Evolutionary conservation across 2,113 vertebrate species (phyloP).

Genomic region (Merops nubicus): DNA sequence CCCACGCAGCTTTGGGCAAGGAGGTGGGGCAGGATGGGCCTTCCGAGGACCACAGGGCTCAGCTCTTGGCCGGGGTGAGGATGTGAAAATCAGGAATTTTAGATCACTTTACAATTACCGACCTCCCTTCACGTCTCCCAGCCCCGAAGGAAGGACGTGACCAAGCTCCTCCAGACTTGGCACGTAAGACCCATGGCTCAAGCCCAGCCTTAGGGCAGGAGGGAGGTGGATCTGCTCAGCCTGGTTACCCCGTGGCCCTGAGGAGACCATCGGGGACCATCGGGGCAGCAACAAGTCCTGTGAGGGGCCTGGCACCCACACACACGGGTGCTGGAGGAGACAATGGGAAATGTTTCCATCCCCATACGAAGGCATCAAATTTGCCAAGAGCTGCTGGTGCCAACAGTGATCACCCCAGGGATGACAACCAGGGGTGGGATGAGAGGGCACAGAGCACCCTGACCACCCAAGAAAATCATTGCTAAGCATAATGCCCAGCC

Average conservation of each 20-base stretch:
- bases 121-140: not conserved
- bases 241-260: fast-evolving
- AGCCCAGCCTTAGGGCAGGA: not conserved
- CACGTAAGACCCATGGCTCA: fast-evolving
- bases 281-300: not conserved
- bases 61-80: not conserved
- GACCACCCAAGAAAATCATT: not conserved
- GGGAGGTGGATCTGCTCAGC: not conserved
- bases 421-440: not conserved
- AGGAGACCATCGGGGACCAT: not conserved
- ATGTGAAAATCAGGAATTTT: not conserved
- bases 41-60: fast-evolving
- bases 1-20: not conserved
- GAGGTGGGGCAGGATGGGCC: not conserved
- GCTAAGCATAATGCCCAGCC: not conserved
- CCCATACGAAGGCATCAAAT: fast-evolving
- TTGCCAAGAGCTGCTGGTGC: fast-evolving
- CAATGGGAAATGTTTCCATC: not conserved
- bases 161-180: not conserved
- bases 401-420: fast-evolving
- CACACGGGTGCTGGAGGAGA: fast-evolving
- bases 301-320: not conserved
- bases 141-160: not conserved
- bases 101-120: not conserved
- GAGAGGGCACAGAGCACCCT: not conserved